Base-by-base conservation (phyloP, 2,888 invertebrate species). In the Drosophila merina region DNA sequence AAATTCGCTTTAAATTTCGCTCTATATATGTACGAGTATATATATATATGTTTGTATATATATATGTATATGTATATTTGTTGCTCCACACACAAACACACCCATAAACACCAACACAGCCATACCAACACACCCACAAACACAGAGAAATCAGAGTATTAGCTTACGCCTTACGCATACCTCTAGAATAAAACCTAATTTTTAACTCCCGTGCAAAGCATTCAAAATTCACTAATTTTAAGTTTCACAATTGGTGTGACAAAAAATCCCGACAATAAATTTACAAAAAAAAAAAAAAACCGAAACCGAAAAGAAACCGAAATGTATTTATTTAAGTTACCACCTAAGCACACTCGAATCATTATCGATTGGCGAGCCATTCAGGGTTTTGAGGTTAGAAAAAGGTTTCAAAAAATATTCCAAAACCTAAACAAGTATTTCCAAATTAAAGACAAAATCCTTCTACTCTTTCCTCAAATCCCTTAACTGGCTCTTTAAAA, bases 181-280 rank as follows among this genome's bases (percentile, higher is more conserved):
- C 58, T 77, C 58, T 77, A 60, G 49, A 62, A 48, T 42, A 49
- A 76, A 75, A 45, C 71, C 71, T 63, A 76, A 62, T 74, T 74
- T 54, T 74, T 54, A 47, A 58, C 28, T 58, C 57, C 62, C 58
- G 12, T 36, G 62, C 58, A 9, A 60, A 62, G 55, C 33, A 69
- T 67, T 64, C 70, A 40, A 82, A 82, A 76, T 82, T 82, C 51
- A 64, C 59, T 83, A 80, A 77, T 72, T 80, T 82, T 81, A 81
- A 81, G 81, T 80, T 78, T 51, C 64, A 44, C 59, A 54, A 59
- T 66, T 60, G 54, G 56, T 42, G 56, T 42, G 33, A 68, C 30
- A 36, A 36, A 20, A 36, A 36, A 20, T 42, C 59, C 31, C 14
- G 52, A 36, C n/a, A 36, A 36, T 36, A 36, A 12, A 36, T 36